phyloP scores from a whole-genome alignment of 2,113 vertebrate genomes.

The Pelusios castaneus region DNA sequence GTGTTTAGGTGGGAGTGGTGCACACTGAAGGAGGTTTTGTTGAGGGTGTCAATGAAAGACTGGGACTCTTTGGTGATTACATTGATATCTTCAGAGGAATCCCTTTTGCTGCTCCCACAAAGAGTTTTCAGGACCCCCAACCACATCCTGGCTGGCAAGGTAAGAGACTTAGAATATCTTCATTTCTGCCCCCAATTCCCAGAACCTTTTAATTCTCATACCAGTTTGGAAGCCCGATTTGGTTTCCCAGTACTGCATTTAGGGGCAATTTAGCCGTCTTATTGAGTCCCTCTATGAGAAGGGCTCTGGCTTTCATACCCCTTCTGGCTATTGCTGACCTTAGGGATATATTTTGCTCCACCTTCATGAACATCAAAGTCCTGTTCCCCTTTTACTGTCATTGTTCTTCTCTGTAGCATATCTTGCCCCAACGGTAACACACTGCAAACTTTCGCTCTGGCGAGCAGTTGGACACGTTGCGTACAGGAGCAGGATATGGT shows the following conservation, averaged over 20 bases:
- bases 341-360: neutral
- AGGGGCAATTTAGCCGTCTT: neutral
- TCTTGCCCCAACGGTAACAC: neutral
- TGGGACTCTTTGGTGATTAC: slow-evolving; percentile 73
- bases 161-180: slow-evolving; percentile 52
- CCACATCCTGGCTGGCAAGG: slow-evolving; percentile 93
- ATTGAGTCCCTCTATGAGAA: neutral
- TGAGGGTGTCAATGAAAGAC: slow-evolving; percentile 80
- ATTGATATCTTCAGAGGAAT: slow-evolving; percentile 93
- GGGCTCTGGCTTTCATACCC: neutral
- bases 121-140: slow-evolving; percentile 83
- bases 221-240: neutral
- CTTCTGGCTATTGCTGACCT: neutral
- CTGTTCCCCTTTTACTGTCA: neutral
- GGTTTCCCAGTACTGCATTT: neutral
- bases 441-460: neutral
- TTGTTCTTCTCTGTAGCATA: neutral
- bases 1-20: slow-evolving; percentile 86
- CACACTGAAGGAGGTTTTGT: slow-evolving; percentile 91
- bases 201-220: neutral
- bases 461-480: neutral
- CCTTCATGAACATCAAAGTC: neutral
- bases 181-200: accelerated
- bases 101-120: slow-evolving; percentile 87
- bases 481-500: too few relatives aligned